Evolutionary conservation across 2,797 vertebrate genomes (phyloP).

Genomic region (Chelidonichthys spinosus): DNA sequence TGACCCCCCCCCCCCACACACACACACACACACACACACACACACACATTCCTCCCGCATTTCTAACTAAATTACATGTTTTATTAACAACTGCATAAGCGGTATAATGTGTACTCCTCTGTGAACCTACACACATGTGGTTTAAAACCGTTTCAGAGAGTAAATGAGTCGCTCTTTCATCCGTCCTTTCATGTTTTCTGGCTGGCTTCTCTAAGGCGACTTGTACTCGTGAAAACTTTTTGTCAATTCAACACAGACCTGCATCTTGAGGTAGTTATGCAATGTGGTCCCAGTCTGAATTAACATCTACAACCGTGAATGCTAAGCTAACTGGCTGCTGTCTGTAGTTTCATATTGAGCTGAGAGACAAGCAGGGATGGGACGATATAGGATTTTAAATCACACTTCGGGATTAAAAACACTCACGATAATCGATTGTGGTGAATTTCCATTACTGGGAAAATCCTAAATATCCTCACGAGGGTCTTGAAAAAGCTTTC

Average conservation of each 20-base stretch:
- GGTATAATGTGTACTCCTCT: background rate
- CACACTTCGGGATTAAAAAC: too few species aligned
- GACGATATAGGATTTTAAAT: too few species aligned
- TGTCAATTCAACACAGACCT: slow-evolving; percentile 6
- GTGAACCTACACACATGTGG: slow-evolving; percentile 10
- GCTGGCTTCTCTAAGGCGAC: background rate
- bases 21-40: background rate
- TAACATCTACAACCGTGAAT: slow-evolving; percentile 8
- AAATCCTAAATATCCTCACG: too few species aligned
- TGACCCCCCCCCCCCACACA: background rate
- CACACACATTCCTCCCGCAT: background rate
- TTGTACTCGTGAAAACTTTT: background rate
- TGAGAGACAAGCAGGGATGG: background rate
- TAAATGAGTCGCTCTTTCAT: slow-evolving; percentile 30
- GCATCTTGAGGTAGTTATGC: background rate
- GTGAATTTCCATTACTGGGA: too few species aligned
- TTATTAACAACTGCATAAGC: background rate
- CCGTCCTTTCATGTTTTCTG: background rate
- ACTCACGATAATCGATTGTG: too few species aligned
- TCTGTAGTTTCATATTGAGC: background rate
- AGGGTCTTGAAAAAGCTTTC: too few species aligned
- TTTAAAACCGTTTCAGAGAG: background rate
- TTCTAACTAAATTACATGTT: background rate
- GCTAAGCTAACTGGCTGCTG: background rate
- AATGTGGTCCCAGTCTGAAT: slow-evolving; percentile 1